These are phyloP conservation scores for Montifringilla adamsi DNA, from an alignment of 2,113 vertebrate species.

Conservation along the genomic window DNA sequence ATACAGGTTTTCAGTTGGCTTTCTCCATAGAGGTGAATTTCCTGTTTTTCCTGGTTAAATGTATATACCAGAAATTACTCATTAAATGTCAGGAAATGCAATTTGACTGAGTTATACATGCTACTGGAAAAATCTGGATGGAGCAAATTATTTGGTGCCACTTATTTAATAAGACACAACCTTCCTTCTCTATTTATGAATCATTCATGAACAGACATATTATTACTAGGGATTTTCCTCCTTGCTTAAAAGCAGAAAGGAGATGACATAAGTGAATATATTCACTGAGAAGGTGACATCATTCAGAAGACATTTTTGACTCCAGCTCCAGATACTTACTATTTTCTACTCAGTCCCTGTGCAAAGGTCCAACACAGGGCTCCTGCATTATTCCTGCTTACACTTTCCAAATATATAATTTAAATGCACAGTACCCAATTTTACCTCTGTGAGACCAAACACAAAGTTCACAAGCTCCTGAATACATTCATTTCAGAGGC, in stretches of 20 bases:
- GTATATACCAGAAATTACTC: conserved; percentile 51
- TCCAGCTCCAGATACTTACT: neutral
- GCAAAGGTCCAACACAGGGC: neutral
- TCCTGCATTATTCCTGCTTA: neutral
- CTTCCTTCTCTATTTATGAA: neutral
- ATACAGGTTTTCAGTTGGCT: neutral
- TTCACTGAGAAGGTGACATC: neutral
- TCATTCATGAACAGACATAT: neutral
- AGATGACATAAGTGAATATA: neutral
- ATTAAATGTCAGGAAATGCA: conserved; percentile 41
- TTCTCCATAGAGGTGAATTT: conserved; percentile 33
- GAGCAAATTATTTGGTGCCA: neutral
- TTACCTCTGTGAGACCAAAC: neutral
- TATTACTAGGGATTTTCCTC: neutral
- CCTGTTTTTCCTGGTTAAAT: conserved; percentile 43
- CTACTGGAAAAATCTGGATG: conserved; percentile 6
- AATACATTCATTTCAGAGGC: neutral
- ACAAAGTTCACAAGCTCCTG: neutral
- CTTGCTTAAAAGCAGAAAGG: neutral
- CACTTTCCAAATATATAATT: neutral
- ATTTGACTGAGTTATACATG: neutral
- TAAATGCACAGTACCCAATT: neutral
- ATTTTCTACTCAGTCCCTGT: neutral
- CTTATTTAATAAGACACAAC: neutral
- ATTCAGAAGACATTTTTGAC: neutral